Conservation (phyloP, 2,888 invertebrate species). For the Slavum lentiscoides region DNA sequence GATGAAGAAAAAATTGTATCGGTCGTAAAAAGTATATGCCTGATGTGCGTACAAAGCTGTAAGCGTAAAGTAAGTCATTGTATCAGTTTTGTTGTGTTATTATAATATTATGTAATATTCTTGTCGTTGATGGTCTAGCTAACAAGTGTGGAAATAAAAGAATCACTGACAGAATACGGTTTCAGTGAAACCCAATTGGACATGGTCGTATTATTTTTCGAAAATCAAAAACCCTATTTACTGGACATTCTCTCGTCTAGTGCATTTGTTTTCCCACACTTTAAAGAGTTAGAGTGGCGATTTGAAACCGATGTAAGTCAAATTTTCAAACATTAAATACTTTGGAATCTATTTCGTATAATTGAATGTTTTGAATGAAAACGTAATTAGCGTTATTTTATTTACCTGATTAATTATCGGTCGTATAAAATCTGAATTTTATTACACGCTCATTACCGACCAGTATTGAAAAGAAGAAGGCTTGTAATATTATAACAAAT, state of each 20-base stretch:
- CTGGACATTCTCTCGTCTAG: conserved; percentile 40
- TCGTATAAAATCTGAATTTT: background rate
- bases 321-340: background rate
- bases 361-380: background rate
- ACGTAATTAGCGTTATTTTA: background rate
- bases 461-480: background rate
- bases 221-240: conserved; percentile 40
- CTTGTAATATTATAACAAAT: too few species aligned
- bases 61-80: conserved; percentile 34
- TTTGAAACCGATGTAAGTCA: conserved; percentile 53
- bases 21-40: conserved; percentile 44
- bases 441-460: background rate
- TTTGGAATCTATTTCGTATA: background rate
- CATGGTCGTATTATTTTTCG: conserved; percentile 45
- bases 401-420: background rate
- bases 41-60: conserved; percentile 48
- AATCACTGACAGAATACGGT: conserved; percentile 40
- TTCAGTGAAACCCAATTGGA: conserved; percentile 33
- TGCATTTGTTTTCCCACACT: conserved; percentile 48
- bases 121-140: conserved; percentile 19
- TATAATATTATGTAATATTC: background rate
- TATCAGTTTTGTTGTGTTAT: background rate
- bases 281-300: conserved; percentile 54
- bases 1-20: conserved; percentile 33
- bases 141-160: conserved; percentile 37